Evolutionary conservation across 2,113 vertebrate species (phyloP).

Genomic region (Natator depressus): DNA sequence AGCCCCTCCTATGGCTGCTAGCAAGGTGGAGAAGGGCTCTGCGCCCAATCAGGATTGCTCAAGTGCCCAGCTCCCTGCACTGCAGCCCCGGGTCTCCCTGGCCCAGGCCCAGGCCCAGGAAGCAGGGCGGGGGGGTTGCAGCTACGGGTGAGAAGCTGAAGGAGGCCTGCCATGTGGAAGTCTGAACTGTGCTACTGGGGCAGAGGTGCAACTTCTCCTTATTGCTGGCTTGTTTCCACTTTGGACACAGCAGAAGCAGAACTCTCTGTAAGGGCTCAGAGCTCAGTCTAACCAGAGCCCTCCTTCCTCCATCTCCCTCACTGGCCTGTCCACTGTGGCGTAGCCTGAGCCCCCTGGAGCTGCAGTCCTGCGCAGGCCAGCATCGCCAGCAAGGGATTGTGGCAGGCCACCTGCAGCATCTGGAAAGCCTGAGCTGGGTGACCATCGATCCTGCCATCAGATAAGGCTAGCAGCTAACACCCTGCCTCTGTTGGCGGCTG

Average conservation of each 20-base stretch:
- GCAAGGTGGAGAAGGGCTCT: background rate
- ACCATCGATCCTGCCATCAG: fast-evolving
- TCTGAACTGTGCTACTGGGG: fast-evolving
- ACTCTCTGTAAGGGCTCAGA: background rate
- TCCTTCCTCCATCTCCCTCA: fast-evolving
- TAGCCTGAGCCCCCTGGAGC: fast-evolving
- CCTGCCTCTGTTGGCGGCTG: background rate
- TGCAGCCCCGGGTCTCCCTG: background rate
- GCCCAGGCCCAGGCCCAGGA: fast-evolving
- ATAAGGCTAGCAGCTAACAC: fast-evolving
- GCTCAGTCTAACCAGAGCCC: fast-evolving
- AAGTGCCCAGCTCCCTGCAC: background rate
- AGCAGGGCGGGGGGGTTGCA: background rate
- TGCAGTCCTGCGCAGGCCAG: background rate
- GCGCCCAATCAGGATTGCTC: background rate
- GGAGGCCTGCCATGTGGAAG: fast-evolving
- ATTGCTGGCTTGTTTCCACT: background rate
- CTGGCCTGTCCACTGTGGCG: fast-evolving
- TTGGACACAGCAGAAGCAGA: constrained; percentile 48
- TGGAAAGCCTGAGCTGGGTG: background rate
- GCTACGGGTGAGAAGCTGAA: background rate
- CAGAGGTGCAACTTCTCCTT: constrained; percentile 1
- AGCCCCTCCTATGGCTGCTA: background rate
- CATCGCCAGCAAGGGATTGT: background rate
- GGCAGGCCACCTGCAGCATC: background rate